Evolutionary conservation across 2,113 vertebrate species (phyloP), one percentile per base, ranked within the genome.

Genomic region (Oriolus oriolus): DNA sequence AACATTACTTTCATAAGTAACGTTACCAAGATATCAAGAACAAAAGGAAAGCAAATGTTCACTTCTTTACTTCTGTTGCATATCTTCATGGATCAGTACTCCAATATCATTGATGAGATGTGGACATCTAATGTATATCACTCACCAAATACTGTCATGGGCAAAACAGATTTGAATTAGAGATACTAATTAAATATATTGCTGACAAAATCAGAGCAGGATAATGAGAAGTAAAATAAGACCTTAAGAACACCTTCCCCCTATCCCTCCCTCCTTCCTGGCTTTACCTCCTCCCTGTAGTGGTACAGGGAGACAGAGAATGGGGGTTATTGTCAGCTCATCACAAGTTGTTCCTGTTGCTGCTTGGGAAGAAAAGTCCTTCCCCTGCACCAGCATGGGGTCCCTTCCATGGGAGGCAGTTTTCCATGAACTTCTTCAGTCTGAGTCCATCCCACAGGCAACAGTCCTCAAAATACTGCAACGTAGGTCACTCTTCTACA

Each of bases 401-500:
- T 37, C 10, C 15, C 27, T 45, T 12, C 11, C 3, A 28, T 2
- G 7, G 0, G 0, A 60, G 17, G 28, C 1, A 33, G 3, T 23
- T 52, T 31, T 86, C 27, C 45, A 27, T 44, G 9, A 37, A 60
- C 33, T 39, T 28, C 54, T 52, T 39, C 45, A 69, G 3, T 42
- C 7, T 16, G 15, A 44, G 18, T 22, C 22, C 15, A 33, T 28
- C 13, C 13, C 26, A 42, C 0, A 2, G 21, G 26, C 16, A 61
- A 2, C 21, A 35, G 16, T 44, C 37, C 31, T 37, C 33, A 28
- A 33, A 53, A 27, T 28, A 19, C 39, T 53, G 23, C 54, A 37
- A 0, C 21, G 18, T 44, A 31, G 11, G 17, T 37, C 37, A 33
- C 11, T 44, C 33, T 44, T 52, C 45, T n/a, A 23, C 33, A 33